These are phyloP conservation scores for Paraplagusia blochii DNA, from an alignment of 2,113 vertebrate genomes.

Conservation along the genomic window DNA sequence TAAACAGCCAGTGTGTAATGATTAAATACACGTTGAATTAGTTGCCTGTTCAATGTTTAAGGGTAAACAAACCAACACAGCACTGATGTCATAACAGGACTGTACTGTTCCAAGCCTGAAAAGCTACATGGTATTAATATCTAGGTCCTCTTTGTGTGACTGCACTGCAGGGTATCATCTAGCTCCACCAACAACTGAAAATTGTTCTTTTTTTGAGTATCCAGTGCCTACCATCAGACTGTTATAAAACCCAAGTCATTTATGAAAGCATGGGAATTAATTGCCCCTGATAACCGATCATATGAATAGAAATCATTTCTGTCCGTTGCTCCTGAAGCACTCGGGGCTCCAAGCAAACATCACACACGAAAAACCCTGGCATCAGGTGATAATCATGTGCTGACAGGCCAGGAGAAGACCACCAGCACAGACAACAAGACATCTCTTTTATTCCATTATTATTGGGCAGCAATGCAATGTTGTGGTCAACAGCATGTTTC, in stretches of 20 bases:
- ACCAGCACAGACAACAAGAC: constrained; percentile 35
- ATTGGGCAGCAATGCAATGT: constrained; percentile 23
- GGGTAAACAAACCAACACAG: neutral
- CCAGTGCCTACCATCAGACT: constrained; percentile 44
- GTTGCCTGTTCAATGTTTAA: constrained; percentile 8
- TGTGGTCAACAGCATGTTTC: constrained; percentile 2
- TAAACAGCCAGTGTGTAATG: neutral
- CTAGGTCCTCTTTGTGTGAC: constrained; percentile 26
- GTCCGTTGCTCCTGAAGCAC: too few relatives aligned
- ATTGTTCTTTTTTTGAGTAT: constrained; percentile 42
- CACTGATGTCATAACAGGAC: neutral
- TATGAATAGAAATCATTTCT: neutral
- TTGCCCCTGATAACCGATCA: constrained; percentile 42
- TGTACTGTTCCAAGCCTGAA: constrained; percentile 7
- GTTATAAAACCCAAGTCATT: constrained; percentile 19
- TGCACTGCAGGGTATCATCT: constrained; percentile 50
- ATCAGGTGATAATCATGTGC: constrained; percentile 39
- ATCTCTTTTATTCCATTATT: constrained; percentile 42
- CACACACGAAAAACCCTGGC: neutral
- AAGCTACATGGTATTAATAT: constrained; percentile 21
- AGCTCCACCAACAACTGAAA: constrained; percentile 35
- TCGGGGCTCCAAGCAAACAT: too few relatives aligned
- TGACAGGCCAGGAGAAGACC: constrained; percentile 22
- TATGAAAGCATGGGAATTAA: too few relatives aligned
- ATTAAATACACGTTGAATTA: constrained; percentile 3